Base-by-base conservation (phyloP, 2,888 invertebrate species). In the Meta bourneti region DNA sequence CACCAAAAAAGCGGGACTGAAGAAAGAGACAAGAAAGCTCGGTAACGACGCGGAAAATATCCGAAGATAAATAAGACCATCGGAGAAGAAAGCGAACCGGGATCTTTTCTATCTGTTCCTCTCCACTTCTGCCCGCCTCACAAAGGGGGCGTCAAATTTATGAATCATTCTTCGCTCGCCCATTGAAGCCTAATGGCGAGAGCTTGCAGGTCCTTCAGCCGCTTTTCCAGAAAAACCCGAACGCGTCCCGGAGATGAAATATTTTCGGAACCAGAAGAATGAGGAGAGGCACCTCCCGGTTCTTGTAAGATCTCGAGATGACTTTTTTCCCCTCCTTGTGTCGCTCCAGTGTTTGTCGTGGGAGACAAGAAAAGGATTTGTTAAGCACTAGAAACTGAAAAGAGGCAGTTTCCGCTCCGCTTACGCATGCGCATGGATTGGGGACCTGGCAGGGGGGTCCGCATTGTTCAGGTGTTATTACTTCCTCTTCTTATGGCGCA, bases 311-410 rank as follows among this genome's bases (percentile, higher is more conserved):
- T 89, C 82, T 89, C 34, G 51, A 89, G 89, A 89, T 83, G 89
- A 77, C 69, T 77, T 70, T 89, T 89, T 83, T 83, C 70, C 83
- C 49, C 16, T n/a, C 13, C 75, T 84, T 52, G 71, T 82, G 20
- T 71, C 82, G 71, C 71, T 82, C 71, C 70, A 84, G 75, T 89
- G 82, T 81, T 81, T 89, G 75, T 81, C 61, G 81, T 72, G 77
- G 81, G 82, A 82, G 89, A 89, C 89, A 83, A 89, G 89, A 89
- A 88, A 61, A 87, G 74, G 82, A 89, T 89, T 89, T 89, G 89
- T 89, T 75, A 51, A 82, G 83, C 89, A 89, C 89, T 89, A 52
- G 19, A 70, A 81, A 49, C 49, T 72, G 89, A 89, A 89, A 75
- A 89, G 89, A 70, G 69, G 71, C 71, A 48, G 71, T 83, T 89